Percentiles rank a stretch among this genome's conserved stretches.
These are phyloP conservation scores for Ambastaia sidthimunki DNA, from an alignment of 2,797 vertebrate species.

Conservation along the genomic window DNA sequence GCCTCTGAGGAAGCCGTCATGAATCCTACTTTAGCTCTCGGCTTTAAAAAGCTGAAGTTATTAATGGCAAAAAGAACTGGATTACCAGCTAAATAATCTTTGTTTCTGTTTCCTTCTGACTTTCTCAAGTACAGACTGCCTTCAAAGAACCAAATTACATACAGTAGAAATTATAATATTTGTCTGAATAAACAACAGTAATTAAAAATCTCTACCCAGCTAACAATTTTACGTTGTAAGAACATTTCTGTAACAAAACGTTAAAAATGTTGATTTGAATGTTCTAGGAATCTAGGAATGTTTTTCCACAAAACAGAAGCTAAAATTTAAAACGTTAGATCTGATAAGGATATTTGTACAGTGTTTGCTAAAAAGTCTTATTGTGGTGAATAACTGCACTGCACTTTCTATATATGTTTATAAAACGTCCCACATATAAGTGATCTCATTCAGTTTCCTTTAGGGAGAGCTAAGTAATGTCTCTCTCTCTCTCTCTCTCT, in stretches of 20 bases:
- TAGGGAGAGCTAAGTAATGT: constrained; percentile 40
- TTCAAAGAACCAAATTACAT: too few species aligned
- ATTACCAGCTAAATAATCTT: background rate
- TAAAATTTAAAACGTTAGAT: too few species aligned
- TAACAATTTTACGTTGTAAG: too few species aligned
- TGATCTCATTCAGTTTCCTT: constrained; percentile 36
- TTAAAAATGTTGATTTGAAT: too few species aligned
- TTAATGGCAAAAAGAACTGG: background rate
- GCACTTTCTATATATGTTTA: background rate
- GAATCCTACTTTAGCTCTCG: background rate
- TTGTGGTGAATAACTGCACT: background rate
- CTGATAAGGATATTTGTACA: background rate
- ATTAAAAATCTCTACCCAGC: too few species aligned
- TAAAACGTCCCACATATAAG: background rate
- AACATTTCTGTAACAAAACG: too few species aligned
- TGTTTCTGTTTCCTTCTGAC: background rate
- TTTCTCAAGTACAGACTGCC: too few species aligned
- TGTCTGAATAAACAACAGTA: too few species aligned
- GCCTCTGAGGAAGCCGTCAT: background rate
- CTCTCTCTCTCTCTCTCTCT: constrained; percentile 26
- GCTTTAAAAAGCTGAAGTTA: background rate
- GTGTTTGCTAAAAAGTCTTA: background rate
- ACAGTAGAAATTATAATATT: too few species aligned
- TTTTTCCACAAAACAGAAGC: too few species aligned
- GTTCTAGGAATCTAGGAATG: too few species aligned